Evolutionary conservation across 2,888 invertebrate genomes (phyloP).

Genomic region (Andrena dorsata): DNA sequence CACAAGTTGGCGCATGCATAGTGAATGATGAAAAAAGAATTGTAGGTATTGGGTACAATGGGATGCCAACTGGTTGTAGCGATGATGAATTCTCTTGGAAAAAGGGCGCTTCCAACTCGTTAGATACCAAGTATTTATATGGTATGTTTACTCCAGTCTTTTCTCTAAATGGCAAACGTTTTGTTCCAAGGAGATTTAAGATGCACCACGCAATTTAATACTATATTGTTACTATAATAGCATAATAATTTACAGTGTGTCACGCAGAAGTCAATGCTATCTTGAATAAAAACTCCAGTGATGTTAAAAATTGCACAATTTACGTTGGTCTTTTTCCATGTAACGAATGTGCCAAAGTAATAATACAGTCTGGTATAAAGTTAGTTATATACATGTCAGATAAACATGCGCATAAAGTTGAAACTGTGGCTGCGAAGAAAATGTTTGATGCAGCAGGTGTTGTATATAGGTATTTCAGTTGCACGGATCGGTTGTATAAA

Average conservation of each 20-base stretch:
- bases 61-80: slow-evolving; percentile 95
- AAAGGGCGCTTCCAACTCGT: slow-evolving; percentile 87
- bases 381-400: slow-evolving; percentile 93
- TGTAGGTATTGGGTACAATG: slow-evolving; percentile 98
- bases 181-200: neutral
- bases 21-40: slow-evolving; percentile 94
- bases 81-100: slow-evolving; percentile 97
- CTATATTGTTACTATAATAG: neutral
- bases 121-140: slow-evolving; percentile 94
- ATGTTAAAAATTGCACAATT: slow-evolving; percentile 92
- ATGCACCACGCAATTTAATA: neutral
- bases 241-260: slow-evolving; percentile 89
- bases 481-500: slow-evolving; percentile 19
- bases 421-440: slow-evolving; percentile 91
- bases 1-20: slow-evolving; percentile 98
- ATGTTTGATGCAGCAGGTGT: slow-evolving; percentile 94
- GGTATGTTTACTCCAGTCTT: slow-evolving; percentile 86
- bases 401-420: slow-evolving; percentile 90
- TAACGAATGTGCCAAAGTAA: slow-evolving; percentile 98
- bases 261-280: slow-evolving; percentile 99
- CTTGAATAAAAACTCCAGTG: slow-evolving; percentile 93
- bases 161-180: neutral
- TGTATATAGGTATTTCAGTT: slow-evolving; percentile 86
- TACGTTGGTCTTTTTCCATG: slow-evolving; percentile 98
- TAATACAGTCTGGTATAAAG: slow-evolving; percentile 96